These are phyloP conservation scores for Engystomops pustulosus DNA, from an alignment of 2,113 vertebrate species.

Conservation along the genomic window DNA sequence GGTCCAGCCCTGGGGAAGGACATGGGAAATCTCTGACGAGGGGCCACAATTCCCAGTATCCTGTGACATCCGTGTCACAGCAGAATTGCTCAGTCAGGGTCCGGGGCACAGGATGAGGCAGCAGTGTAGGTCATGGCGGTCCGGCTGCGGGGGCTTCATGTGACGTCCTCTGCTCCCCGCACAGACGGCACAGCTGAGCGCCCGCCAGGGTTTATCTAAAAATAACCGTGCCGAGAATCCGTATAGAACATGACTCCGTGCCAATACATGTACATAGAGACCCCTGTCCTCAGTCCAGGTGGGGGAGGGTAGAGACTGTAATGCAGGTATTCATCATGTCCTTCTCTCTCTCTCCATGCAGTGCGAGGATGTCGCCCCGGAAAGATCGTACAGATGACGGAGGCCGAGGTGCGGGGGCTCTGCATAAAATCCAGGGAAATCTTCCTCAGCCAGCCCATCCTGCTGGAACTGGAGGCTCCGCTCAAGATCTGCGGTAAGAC, in stretches of 20 bases:
- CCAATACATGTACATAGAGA: no score
- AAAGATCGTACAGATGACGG: constrained; percentile 94
- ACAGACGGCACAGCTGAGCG: not conserved
- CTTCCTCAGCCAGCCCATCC: constrained; percentile 95
- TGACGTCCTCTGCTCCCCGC: not conserved
- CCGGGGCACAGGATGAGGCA: not conserved
- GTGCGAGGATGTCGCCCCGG: constrained; percentile 95
- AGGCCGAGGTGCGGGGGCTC: constrained; percentile 92
- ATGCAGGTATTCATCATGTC: no score
- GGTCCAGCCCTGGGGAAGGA: no score
- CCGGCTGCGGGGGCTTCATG: not conserved
- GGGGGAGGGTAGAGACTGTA: no score
- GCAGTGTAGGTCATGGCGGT: not conserved
- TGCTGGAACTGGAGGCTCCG: constrained; percentile 91
- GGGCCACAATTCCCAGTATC: no score
- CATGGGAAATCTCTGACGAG: no score
- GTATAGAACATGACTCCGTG: no score
- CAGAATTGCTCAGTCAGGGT: not conserved
- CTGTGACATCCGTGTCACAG: no score
- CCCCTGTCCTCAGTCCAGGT: no score
- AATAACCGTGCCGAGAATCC: not conserved
- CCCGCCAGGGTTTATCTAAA: constrained; percentile 30
- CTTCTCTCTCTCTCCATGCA: constrained; percentile 64
- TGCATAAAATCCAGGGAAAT: constrained; percentile 96
- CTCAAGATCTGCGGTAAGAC: constrained; percentile 94